A percentile compares a stretch with the other conserved stretches of the same genome.
Conservation (phyloP, 2,113 vertebrate genomes). For the Rynchops niger region DNA sequence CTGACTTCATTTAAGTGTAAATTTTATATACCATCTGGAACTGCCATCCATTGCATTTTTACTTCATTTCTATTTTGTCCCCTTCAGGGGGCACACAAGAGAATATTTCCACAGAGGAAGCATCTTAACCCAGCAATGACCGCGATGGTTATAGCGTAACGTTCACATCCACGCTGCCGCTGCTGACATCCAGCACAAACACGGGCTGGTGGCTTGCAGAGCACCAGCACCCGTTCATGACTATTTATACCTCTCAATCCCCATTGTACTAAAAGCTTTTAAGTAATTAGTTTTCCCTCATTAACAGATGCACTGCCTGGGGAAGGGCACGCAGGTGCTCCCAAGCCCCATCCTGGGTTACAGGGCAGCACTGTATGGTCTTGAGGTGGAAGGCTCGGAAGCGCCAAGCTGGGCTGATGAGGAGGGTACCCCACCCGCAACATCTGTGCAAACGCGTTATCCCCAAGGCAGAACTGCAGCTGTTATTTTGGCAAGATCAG, state of each 20-base stretch:
- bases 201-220: neutral
- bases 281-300: slow-evolving; percentile 53
- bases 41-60: accelerated
- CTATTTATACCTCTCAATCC: slow-evolving; percentile 13
- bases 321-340: neutral
- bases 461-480: neutral
- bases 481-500: neutral
- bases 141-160: accelerated
- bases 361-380: neutral
- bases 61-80: neutral
- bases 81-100: neutral
- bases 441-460: accelerated
- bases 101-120: neutral
- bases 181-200: neutral
- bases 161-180: accelerated
- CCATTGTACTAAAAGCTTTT: slow-evolving; percentile 5
- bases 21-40: accelerated
- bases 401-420: neutral
- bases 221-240: neutral
- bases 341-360: neutral
- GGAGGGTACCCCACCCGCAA: neutral
- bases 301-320: neutral
- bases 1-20: neutral
- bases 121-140: neutral
- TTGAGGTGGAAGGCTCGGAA: neutral